Evolutionary conservation across 2,113 vertebrate genomes (phyloP).

Genomic region (Dicerorhinus sumatrensis): DNA sequence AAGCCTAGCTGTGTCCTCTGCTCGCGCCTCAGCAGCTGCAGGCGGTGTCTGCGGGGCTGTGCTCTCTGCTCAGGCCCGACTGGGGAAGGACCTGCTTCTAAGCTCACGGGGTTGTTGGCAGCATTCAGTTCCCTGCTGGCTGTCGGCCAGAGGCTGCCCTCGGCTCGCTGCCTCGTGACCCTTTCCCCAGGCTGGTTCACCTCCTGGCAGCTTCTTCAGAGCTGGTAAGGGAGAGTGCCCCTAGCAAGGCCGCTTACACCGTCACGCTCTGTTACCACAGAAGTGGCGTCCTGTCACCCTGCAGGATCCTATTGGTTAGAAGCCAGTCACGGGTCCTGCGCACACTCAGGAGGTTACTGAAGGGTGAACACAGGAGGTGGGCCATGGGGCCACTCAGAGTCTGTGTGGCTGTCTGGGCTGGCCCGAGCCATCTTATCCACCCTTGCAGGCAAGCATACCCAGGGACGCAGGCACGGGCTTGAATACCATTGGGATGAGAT

Average conservation of each 20-base stretch:
- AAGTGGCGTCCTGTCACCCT: rapidly evolving
- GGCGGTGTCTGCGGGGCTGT: neutral
- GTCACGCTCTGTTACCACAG: rapidly evolving
- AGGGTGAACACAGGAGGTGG: neutral
- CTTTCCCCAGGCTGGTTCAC: neutral
- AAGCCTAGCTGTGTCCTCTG: too few relatives aligned
- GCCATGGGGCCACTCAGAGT: neutral
- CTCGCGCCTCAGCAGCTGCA: neutral
- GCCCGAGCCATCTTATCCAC: neutral
- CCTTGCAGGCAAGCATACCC: neutral
- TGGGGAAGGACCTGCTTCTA: neutral
- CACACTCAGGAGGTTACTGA: neutral
- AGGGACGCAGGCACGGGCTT: too few relatives aligned
- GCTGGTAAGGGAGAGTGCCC: neutral
- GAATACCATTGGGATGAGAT: neutral
- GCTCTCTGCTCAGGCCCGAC: neutral
- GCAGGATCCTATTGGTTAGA: neutral
- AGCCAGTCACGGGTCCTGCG: neutral
- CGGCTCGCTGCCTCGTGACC: neutral
- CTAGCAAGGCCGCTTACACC: neutral
- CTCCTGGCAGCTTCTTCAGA: neutral
- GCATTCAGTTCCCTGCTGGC: neutral
- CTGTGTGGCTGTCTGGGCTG: neutral
- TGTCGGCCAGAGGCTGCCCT: too few relatives aligned
- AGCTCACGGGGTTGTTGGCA: neutral